A percentile compares a stretch with the other conserved stretches of the same genome.
Evolutionary conservation across 2,888 invertebrate genomes (phyloP).

Genomic region (Hirtodrosophila confusa): DNA sequence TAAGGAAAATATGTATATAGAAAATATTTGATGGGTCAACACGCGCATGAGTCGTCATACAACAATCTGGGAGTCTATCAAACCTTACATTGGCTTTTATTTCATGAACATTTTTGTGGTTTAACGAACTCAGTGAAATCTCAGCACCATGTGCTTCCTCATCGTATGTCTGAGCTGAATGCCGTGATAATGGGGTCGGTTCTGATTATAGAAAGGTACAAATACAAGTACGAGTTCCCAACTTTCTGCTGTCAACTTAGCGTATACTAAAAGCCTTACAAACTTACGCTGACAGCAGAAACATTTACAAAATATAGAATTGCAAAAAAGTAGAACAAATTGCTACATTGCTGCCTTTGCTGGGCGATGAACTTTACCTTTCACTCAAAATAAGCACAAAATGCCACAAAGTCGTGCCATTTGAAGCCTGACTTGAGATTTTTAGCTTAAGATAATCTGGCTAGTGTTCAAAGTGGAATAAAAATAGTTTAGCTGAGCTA

Average conservation of each 20-base stretch:
- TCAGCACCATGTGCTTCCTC: conserved; percentile 29
- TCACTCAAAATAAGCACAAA: conserved; percentile 43
- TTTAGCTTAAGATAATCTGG: conserved; percentile 32
- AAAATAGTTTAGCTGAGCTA: conserved; percentile 4
- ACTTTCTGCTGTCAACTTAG: conserved; percentile 24
- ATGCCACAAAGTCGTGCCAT: conserved; percentile 30
- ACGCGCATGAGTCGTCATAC: conserved; percentile 27
- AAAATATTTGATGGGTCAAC: conserved; percentile 25
- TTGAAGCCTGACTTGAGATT: conserved; percentile 21
- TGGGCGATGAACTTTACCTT: conserved; percentile 67
- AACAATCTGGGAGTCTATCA: conserved; percentile 31
- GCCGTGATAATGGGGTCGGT: conserved; percentile 33
- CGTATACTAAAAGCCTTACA: neutral
- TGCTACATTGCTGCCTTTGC: conserved; percentile 15
- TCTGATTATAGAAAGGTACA: conserved; percentile 31
- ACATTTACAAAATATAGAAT: conserved; percentile 2
- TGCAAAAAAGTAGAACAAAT: conserved; percentile 37
- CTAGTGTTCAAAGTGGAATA: neutral
- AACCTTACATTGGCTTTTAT: conserved; percentile 21
- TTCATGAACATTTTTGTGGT: conserved; percentile 39
- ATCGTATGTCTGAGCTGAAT: conserved; percentile 12
- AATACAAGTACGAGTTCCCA: conserved; percentile 1
- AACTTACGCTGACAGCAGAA: conserved; percentile 4
- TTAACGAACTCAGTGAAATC: conserved; percentile 61
- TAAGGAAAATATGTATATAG: conserved; percentile 29